Conservation (phyloP, 2,797 vertebrate genomes). For the Danio kyathit region DNA sequence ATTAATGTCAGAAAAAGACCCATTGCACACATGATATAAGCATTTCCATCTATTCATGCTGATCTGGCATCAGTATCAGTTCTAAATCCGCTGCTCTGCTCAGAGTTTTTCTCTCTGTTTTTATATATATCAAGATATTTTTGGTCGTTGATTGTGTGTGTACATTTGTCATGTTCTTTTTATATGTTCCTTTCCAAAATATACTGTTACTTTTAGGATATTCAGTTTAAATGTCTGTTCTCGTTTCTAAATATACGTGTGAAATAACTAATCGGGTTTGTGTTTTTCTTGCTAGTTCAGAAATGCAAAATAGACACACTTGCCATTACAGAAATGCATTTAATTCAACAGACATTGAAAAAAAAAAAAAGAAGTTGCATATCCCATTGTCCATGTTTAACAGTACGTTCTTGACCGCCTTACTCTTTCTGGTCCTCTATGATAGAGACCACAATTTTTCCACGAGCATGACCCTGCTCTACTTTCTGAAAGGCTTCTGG, state of each 20-base stretch:
- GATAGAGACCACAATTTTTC: constrained; percentile 91
- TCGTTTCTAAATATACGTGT: neutral
- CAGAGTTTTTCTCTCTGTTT: neutral
- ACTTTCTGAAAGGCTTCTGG: constrained; percentile 91
- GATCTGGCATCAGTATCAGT: constrained; percentile 33
- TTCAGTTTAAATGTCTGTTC: neutral
- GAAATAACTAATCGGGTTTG: neutral
- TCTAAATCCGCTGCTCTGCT: constrained; percentile 2
- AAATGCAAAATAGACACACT: constrained; percentile 8
- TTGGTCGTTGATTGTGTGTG: neutral
- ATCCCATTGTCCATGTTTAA: neutral
- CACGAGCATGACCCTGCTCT: constrained; percentile 92
- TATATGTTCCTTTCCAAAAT: neutral
- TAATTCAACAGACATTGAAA: constrained; percentile 8
- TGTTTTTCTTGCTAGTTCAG: neutral
- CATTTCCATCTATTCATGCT: neutral
- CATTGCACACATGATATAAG: neutral
- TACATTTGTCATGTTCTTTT: neutral
- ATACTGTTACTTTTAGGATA: constrained; percentile 27
- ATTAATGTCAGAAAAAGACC: neutral
- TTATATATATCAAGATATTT: neutral
- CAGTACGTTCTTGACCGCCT: constrained; percentile 15
- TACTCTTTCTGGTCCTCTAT: constrained; percentile 56
- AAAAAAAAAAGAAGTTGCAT: neutral
- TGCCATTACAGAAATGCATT: constrained; percentile 1